Evolutionary conservation across 2,888 invertebrate genomes (phyloP).

Genomic region (Eutolmus rufibarbis): DNA sequence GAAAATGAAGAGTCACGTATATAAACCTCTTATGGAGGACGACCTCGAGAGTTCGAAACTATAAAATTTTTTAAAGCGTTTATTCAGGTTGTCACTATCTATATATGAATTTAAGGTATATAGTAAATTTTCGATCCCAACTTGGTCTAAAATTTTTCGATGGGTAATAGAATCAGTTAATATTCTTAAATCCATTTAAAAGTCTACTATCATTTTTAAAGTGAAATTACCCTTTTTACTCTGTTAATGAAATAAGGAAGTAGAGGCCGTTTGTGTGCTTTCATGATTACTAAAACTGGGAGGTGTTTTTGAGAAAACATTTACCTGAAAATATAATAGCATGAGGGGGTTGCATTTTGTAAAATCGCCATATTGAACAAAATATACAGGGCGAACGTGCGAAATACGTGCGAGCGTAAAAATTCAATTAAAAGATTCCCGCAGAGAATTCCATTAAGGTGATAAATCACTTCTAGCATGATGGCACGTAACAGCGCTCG

Average conservation of each 20-base stretch:
- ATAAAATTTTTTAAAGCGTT: too few species aligned
- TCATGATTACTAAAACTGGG: not conserved
- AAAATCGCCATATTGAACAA: not conserved
- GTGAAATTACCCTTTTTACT: not conserved
- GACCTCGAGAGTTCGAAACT: too few species aligned
- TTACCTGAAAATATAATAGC: not conserved
- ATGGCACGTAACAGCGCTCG: slow-evolving; percentile 10
- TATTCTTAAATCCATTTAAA: not conserved
- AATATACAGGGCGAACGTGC: not conserved
- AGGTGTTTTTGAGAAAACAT: not conserved
- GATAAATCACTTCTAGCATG: slow-evolving; percentile 21
- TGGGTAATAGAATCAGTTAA: not conserved
- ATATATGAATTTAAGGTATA: too few species aligned
- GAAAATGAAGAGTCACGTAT: too few species aligned
- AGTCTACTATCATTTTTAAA: not conserved
- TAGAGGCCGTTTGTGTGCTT: not conserved
- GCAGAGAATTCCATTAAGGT: slow-evolving; percentile 29
- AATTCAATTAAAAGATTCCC: slow-evolving; percentile 34
- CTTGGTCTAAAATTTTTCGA: not conserved
- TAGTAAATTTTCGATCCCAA: not conserved
- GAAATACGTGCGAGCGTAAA: slow-evolving; percentile 25
- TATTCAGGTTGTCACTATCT: too few species aligned
- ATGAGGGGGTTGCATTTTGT: not conserved
- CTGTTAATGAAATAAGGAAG: not conserved
- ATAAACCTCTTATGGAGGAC: too few species aligned